Evolutionary conservation across 2,113 vertebrate species (phyloP).

Genomic region (Thymallus thymallus): DNA sequence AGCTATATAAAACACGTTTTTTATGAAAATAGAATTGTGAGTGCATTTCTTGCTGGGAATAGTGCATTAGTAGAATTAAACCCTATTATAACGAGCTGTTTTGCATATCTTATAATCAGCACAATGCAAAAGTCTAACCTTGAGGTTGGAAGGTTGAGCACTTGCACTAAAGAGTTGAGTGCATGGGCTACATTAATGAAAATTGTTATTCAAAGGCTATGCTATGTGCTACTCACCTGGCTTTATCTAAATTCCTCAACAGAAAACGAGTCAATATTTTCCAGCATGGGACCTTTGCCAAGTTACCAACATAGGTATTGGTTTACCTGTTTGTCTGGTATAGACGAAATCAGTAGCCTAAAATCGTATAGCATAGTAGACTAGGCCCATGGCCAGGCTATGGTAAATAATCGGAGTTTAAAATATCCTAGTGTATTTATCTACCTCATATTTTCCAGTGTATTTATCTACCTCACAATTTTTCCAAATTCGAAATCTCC

Average conservation of each 20-base stretch:
- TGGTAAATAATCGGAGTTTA: background rate
- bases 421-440: no score
- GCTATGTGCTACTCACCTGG: background rate
- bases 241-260: background rate
- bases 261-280: background rate
- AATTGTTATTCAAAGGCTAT: background rate
- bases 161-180: background rate
- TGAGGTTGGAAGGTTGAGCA: no score
- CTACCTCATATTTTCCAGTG: background rate
- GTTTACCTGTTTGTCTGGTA: no score
- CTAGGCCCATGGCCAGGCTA: background rate
- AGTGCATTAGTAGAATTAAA: conserved; percentile 1
- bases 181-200: background rate
- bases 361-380: background rate
- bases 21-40: background rate
- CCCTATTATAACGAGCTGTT: background rate
- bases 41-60: background rate
- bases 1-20: background rate
- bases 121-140: no score
- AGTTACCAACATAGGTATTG: background rate
- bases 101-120: conserved; percentile 1
- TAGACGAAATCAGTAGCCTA: background rate
- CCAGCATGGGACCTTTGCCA: background rate
- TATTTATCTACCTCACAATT: background rate
- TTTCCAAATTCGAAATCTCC: background rate